Conservation (phyloP, 2,797 vertebrate species). For the Lutjanus argentimaculatus region DNA sequence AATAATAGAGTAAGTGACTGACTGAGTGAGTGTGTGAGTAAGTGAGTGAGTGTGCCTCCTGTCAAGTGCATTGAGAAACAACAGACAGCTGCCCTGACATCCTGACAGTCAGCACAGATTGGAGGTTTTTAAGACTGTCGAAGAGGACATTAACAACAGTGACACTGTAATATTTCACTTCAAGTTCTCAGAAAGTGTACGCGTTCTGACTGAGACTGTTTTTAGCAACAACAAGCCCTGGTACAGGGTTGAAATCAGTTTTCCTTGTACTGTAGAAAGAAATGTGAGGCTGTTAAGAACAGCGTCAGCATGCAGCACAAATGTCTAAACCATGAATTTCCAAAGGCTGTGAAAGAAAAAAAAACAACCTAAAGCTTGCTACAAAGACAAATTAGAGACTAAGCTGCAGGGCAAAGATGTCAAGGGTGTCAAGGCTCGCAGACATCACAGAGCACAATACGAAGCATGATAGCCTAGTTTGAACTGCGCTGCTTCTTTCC, state of each 20-base stretch:
- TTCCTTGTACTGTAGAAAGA: constrained; percentile 14
- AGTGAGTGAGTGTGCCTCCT: neutral
- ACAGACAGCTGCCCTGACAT: neutral
- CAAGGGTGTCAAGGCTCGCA: neutral
- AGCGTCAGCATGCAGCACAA: constrained; percentile 2
- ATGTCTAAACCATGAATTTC: constrained; percentile 11
- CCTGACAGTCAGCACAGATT: neutral
- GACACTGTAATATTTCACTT: neutral
- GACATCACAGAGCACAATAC: constrained; percentile 19
- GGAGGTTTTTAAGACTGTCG: neutral
- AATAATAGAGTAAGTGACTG: too few relatives aligned
- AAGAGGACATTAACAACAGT: neutral
- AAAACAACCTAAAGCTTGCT: constrained; percentile 16
- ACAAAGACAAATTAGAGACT: constrained; percentile 31
- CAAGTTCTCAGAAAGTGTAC: neutral
- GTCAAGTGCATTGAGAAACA: neutral
- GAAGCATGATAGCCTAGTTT: constrained; percentile 2
- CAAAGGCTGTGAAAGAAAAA: constrained; percentile 17
- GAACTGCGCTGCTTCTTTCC: constrained; percentile 1
- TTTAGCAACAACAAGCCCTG: neutral
- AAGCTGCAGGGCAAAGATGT: constrained; percentile 31
- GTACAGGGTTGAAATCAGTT: neutral
- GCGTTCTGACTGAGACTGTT: neutral
- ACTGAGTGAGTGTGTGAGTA: neutral
- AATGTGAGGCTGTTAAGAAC: constrained; percentile 17